phyloP scores from a whole-genome alignment of 2,888 invertebrate species.

The Euproctis similis region DNA sequence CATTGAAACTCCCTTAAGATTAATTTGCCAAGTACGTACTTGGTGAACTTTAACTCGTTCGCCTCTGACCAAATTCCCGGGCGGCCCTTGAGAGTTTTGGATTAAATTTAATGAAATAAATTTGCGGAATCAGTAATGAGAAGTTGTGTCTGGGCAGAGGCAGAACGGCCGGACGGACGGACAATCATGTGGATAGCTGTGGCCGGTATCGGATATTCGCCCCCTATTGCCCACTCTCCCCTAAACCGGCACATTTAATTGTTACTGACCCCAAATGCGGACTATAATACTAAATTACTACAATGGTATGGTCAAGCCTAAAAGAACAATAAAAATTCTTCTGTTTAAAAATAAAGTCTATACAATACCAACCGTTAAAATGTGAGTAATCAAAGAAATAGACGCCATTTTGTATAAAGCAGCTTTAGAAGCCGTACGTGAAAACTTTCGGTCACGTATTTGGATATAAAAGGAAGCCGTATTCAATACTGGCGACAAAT shows the following conservation, averaged over 20 bases:
- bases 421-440: conserved; percentile 55
- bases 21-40: conserved; percentile 68
- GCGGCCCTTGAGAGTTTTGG: conserved; percentile 61
- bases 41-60: conserved; percentile 72
- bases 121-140: conserved; percentile 55
- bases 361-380: conserved; percentile 12
- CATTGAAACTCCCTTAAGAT: conserved; percentile 74
- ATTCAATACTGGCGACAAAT: conserved; percentile 34
- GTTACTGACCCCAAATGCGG: conserved; percentile 33
- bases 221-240: conserved; percentile 10
- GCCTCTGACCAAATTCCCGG: conserved; percentile 67
- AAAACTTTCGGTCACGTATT: conserved; percentile 45
- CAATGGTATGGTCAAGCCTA: too few relatives aligned
- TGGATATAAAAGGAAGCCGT: conserved; percentile 54
- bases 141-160: conserved; percentile 44
- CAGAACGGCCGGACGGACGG: conserved; percentile 20
- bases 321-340: too few relatives aligned
- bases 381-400: conserved; percentile 33
- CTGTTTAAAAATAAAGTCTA: too few relatives aligned
- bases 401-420: conserved; percentile 57
- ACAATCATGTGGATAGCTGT: conserved; percentile 31
- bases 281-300: too few relatives aligned
- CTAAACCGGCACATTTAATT: conserved; percentile 25
- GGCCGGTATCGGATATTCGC: conserved; percentile 19
- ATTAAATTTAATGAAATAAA: conserved; percentile 74